Base-by-base conservation (phyloP, 1,140 invertebrate genomes). In the Sycobia sp. region DNA sequence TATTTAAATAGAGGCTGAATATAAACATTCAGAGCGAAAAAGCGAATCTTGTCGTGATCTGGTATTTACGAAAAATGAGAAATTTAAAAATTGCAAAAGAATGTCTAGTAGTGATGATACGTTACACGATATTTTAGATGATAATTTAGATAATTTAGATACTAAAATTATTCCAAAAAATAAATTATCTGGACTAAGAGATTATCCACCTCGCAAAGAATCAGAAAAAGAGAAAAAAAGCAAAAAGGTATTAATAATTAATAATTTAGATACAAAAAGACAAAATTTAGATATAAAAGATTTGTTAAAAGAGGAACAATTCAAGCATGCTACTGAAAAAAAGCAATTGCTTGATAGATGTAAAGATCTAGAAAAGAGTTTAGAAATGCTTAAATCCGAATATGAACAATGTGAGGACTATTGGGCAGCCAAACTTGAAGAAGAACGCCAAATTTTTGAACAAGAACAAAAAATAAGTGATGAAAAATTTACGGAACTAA, bases 391-490 rank as follows among this genome's bases (percentile, higher is more conserved):
- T 70, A 86, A 85, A 68, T 79, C 84, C 16, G 91, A 93, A 68
- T 93, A 91, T 71, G 91, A 93, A 67, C 86, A 88, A 64, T 91
- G 90, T 71, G 92, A 94, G 76, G 91, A 94, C 72, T 94, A 94
- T 77, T 94, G 92, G 91, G 82, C 87, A 18, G 76, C 74, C 8
- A 93, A 93, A 78, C 76, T 94, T 29, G 86, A 90, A 44, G 91
- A 92, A 61, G 92, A 94, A 75, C 82, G 92, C 36, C 85, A 87
- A 64, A 76, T 89, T 41, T 90, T 88, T 70, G 89, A 90, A 62
- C 86, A 89, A 58, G 91, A 94, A 71, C 90, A 92, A 75, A 85
- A 86, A 65, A 84, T 89, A 13, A 90, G 85, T 54, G 90, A 91
- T 73, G 90, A 91, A 70, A 91, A 91, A 69, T 88, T 93, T 67